Percentiles rank a stretch among this genome's conserved stretches.
Conservation (phyloP, 2,888 invertebrate species). For the Abscondita cerata region DNA sequence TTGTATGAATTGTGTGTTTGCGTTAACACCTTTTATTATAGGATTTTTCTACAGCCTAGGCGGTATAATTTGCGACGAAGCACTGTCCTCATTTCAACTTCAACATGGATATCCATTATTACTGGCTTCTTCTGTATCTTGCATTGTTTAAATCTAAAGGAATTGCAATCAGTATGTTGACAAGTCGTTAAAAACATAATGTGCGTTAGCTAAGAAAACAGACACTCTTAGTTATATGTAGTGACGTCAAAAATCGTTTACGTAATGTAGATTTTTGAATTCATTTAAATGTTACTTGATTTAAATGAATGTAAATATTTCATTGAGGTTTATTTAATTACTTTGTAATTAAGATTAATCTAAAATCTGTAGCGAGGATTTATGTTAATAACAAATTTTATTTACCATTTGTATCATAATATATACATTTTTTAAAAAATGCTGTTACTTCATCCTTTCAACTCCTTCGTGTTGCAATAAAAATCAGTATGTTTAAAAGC, state of each 20-base stretch:
- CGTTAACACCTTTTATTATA: constrained; percentile 45
- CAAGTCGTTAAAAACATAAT: not conserved
- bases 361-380: too few species aligned
- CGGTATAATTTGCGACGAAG: constrained; percentile 20
- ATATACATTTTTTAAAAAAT: too few species aligned
- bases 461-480: too few species aligned
- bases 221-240: not conserved
- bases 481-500: too few species aligned
- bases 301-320: constrained; percentile 2
- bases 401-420: too few species aligned
- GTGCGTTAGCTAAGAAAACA: not conserved
- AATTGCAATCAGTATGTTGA: not conserved
- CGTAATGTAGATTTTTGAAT: not conserved
- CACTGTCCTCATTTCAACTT: constrained; percentile 15
- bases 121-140: constrained; percentile 4
- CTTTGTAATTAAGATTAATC: not conserved
- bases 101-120: constrained; percentile 13
- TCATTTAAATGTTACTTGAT: not conserved
- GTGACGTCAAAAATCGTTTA: not conserved
- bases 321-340: not conserved
- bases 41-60: constrained; percentile 39
- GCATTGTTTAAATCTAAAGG: not conserved
- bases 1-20: constrained; percentile 35
- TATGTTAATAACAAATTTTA: too few species aligned
- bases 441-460: too few species aligned